Evolutionary conservation across 2,113 vertebrate genomes (phyloP).

Genomic region (Triplophysa tibetana): DNA sequence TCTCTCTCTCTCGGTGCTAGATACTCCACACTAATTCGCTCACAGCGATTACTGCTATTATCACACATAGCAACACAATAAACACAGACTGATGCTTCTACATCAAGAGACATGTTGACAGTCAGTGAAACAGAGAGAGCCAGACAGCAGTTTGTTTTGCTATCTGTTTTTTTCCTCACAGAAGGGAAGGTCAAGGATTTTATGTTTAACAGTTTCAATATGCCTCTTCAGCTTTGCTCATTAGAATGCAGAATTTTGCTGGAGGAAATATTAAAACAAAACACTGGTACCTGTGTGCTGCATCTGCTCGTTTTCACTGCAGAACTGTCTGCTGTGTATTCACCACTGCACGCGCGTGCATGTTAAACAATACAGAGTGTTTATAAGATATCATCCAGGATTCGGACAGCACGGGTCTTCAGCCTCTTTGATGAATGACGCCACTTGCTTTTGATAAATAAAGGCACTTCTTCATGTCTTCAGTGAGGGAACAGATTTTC

Average conservation of each 20-base stretch:
- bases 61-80: constrained; percentile 45
- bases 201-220: constrained; percentile 33
- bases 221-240: constrained; percentile 34
- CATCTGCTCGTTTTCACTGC: constrained; percentile 2
- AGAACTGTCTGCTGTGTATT: background rate
- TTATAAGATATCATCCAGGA: no score
- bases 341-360: background rate
- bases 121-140: constrained; percentile 32
- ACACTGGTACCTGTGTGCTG: background rate
- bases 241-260: constrained; percentile 35
- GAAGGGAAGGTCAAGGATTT: constrained; percentile 34
- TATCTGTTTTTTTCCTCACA: constrained; percentile 1
- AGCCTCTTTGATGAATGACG: background rate
- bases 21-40: constrained; percentile 42
- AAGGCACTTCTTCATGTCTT: background rate
- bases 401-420: no score
- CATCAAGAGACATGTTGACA: constrained; percentile 42
- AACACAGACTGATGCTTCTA: constrained; percentile 37
- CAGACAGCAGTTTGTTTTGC: constrained; percentile 33
- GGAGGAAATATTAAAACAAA: constrained; percentile 29
- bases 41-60: constrained; percentile 40
- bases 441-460: constrained; percentile 11
- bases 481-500: background rate
- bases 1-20: constrained; percentile 27
- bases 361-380: background rate